Evolutionary conservation across 2,113 vertebrate genomes (phyloP).

Genomic region (Amphilophus citrinellus): DNA sequence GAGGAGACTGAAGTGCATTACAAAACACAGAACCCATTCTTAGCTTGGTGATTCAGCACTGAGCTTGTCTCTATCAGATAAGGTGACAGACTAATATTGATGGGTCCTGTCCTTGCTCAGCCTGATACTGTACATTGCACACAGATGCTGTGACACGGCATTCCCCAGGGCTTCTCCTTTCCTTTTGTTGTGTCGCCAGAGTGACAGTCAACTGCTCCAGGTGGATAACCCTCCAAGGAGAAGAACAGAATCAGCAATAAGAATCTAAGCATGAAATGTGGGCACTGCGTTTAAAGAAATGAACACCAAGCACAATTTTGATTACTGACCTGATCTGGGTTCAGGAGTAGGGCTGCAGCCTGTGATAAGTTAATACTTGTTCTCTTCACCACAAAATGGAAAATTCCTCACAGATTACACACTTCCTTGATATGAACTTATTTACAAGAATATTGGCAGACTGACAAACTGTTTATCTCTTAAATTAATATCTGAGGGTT

Average conservation of each 20-base stretch:
- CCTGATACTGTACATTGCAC: constrained; percentile 65
- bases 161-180: constrained; percentile 55
- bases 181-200: constrained; percentile 44
- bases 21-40: constrained; percentile 45
- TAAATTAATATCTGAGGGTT: background rate
- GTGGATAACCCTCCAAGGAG: constrained; percentile 52
- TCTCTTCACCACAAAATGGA: constrained; percentile 1
- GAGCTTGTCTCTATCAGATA: constrained; percentile 72
- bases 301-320: constrained; percentile 35
- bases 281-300: constrained; percentile 45
- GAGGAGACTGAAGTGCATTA: constrained; percentile 29
- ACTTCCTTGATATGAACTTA: background rate
- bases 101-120: constrained; percentile 70
- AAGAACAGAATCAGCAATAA: constrained; percentile 52
- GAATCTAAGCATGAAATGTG: constrained; percentile 43
- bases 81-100: constrained; percentile 77
- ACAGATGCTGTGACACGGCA: constrained; percentile 29
- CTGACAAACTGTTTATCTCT: constrained; percentile 1
- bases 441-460: constrained; percentile 3
- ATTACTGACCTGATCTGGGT: constrained; percentile 46
- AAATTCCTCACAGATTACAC: background rate
- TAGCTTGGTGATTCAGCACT: constrained; percentile 67
- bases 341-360: constrained; percentile 8
- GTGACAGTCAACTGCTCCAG: constrained; percentile 62
- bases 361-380: constrained; percentile 20